Evolutionary conservation across 1,140 invertebrate species (phyloP).

Genomic region (Coptotermes formosanus): DNA sequence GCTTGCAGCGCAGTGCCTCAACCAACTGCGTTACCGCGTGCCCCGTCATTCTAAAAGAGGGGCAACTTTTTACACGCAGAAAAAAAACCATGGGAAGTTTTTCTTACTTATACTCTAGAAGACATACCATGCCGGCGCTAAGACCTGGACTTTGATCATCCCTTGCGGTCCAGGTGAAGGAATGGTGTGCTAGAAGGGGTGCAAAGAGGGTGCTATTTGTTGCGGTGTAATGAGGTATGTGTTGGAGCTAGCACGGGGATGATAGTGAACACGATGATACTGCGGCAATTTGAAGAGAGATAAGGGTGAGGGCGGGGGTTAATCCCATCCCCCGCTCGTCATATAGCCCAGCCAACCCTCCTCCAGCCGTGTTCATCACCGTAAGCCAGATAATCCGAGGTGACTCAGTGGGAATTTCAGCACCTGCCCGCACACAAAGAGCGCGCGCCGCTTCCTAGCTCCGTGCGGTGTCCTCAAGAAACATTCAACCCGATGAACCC

Average conservation of each 20-base stretch:
- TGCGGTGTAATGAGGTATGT: conserved; percentile 23
- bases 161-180: conserved; percentile 22
- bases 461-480: not conserved
- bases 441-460: not conserved
- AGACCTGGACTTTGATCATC: not conserved
- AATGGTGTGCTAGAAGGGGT: conserved; percentile 8
- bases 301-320: conserved; percentile 24
- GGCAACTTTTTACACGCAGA: too few relatives aligned
- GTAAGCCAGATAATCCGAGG: conserved; percentile 30
- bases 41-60: too few relatives aligned
- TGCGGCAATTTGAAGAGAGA: conserved; percentile 17
- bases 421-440: conserved; percentile 13
- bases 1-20: too few relatives aligned
- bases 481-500: too few relatives aligned
- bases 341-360: not conserved
- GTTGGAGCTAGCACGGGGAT: not conserved
- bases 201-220: conserved; percentile 20
- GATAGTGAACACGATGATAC: conserved; percentile 13
- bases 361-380: conserved; percentile 25
- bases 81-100: too few relatives aligned
- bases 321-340: conserved; percentile 22
- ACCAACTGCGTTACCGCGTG: too few relatives aligned
- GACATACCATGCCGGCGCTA: not conserved
- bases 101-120: not conserved
- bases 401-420: conserved; percentile 24